Conservation (phyloP, 2,113 vertebrate genomes). For the Ctenomys sociabilis region DNA sequence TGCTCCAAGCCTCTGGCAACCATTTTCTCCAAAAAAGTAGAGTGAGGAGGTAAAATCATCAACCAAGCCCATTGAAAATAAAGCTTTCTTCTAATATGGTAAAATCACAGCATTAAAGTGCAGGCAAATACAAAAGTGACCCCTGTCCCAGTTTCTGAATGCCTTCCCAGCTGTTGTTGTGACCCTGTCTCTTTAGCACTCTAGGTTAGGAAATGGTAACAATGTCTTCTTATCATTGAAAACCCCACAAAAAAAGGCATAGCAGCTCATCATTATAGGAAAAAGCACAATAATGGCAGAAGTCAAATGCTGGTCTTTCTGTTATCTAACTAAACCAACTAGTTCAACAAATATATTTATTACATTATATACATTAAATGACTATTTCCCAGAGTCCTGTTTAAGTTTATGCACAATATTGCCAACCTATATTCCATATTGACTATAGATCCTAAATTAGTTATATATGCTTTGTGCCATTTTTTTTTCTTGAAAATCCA, state of each 20-base stretch:
- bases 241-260: constrained; percentile 14
- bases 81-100: constrained; percentile 50
- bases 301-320: constrained; percentile 17
- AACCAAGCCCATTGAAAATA: constrained; percentile 40
- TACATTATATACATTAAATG: background rate
- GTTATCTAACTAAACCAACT: background rate
- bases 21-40: background rate
- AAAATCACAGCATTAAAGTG: constrained; percentile 47
- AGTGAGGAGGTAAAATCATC: constrained; percentile 21
- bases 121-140: constrained; percentile 21
- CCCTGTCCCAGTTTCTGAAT: constrained; percentile 1
- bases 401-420: constrained; percentile 47
- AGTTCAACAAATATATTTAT: constrained; percentile 24
- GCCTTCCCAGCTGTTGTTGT: background rate
- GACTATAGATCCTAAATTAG: constrained; percentile 65
- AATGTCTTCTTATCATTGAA: constrained; percentile 38
- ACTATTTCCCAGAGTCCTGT: constrained; percentile 20
- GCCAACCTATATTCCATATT: background rate
- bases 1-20: constrained; percentile 4
- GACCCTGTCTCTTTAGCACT: background rate
- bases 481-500: constrained; percentile 57
- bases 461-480: background rate
- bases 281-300: constrained; percentile 20
- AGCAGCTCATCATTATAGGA: background rate
- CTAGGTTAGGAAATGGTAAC: constrained; percentile 8